A percentile compares a stretch with the other conserved stretches of the same genome.
Conservation (phyloP, 2,113 vertebrate species). For the Rhynchopsitta pachyrhyncha region DNA sequence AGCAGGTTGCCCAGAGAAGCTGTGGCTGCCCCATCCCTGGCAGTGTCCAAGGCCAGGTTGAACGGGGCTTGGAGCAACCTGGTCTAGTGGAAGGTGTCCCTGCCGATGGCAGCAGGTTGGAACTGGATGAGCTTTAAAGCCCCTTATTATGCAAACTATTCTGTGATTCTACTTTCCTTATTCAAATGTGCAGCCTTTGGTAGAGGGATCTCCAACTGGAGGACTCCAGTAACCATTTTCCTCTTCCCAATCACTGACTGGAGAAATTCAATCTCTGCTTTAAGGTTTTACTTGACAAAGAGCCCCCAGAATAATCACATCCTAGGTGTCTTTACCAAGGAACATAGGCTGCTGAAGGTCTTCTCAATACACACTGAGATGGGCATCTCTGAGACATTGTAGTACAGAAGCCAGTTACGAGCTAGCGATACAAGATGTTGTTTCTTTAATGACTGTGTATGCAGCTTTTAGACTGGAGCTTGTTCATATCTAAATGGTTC, state of each 20-base stretch:
- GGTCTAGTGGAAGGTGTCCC: neutral
- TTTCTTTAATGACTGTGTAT: neutral
- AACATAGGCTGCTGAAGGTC: neutral
- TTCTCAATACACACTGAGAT: neutral
- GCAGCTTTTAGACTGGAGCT: neutral
- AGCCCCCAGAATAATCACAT: neutral
- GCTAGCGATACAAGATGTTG: fast-evolving
- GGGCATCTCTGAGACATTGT: neutral
- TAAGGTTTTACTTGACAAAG: neutral
- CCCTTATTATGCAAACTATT: neutral
- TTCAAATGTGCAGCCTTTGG: neutral
- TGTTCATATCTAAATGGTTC: neutral
- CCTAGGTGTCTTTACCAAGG: neutral
- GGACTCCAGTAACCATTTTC: neutral
- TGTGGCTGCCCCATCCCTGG: neutral
- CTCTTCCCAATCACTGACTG: neutral
- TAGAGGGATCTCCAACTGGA: neutral
- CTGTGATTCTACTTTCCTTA: neutral
- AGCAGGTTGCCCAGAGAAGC: neutral
- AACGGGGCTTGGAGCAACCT: neutral
- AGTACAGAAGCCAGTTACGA: neutral
- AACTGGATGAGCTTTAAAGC: neutral
- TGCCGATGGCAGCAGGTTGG: neutral
- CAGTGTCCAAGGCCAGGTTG: neutral
- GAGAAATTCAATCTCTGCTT: neutral